Base-by-base conservation (phyloP, 2,113 vertebrate species). In the Martes martes region DNA sequence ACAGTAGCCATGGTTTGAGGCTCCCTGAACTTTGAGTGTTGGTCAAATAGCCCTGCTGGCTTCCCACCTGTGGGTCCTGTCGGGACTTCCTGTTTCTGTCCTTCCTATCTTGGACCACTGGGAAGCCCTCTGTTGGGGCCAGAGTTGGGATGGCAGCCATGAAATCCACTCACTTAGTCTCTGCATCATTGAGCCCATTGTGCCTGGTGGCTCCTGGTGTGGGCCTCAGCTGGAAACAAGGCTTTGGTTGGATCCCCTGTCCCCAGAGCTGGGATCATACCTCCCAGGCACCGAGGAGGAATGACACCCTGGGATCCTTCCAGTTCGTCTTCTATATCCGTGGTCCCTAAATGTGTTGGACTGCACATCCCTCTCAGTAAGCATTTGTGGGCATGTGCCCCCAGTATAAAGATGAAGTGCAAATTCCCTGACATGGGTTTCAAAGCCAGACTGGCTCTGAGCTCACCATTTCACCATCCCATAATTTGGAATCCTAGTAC, bases 1-100 rank as follows among this genome's bases (percentile, higher is more conserved):
- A 50, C 14, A 45, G 33, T 33, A 52, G 88, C 84, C 91, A 71
- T n/a, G 39, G 57, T 50, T 1, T 45, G 52, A 91, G 82, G n/a
- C n/a, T 65, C 42, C 39, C 45, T 95, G 11, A 10, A 42, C 59
- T 78, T 81, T 63, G 86, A 96, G 18, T 50, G 14, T 84, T n/a
- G 21, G 59, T 45, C 57, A 19, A 73, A n/a, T 9, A 39, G 50
- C 59, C 28, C 42, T 23, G 55, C 78, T 8, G 6, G 47, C 31
- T 81, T 82, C 52, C 65, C 42, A 39, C 52, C 19, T 0, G 0
- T 7, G 59, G 59, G n/a, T 21, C 84, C 61, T 36, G 33, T 84
- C 7, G 26, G 23, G n/a, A 83, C 61, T 84, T 93, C 52, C 74
- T 19, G 4, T 39, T 87, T 80, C 81, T 90, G 67, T 89, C 36